phyloP scores from a whole-genome alignment of 2,888 invertebrate species.

The Drosophila mettleri region DNA sequence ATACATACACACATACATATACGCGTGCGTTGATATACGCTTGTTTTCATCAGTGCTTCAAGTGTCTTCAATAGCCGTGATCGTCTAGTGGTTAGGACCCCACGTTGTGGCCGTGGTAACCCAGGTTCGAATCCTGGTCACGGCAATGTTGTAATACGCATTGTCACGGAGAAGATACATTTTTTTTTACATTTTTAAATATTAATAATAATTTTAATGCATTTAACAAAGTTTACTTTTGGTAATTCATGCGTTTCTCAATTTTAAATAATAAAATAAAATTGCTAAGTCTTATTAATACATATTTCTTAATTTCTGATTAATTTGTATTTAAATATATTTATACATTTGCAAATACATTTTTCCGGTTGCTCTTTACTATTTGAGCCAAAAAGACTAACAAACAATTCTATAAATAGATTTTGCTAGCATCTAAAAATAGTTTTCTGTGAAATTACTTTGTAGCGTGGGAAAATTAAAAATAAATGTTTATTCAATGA shows the following conservation, averaged over 20 bases:
- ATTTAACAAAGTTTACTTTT: no score
- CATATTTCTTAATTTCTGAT: no score
- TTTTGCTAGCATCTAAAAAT: constrained; percentile 7
- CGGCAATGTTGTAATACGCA: constrained; percentile 77
- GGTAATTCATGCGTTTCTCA: no score
- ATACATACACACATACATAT: not conserved
- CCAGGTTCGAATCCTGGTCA: constrained; percentile 83
- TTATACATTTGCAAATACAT: not conserved
- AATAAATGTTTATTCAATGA: no score
- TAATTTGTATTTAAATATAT: no score
- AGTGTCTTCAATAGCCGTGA: constrained; percentile 79
- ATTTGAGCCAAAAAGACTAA: not conserved
- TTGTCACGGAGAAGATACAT: constrained; percentile 63
- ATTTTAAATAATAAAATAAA: not conserved
- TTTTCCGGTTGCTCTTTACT: not conserved
- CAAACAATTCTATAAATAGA: constrained; percentile 20
- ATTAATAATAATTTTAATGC: no score
- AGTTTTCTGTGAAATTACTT: not conserved
- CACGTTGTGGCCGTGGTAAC: constrained; percentile 83
- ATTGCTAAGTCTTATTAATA: no score
- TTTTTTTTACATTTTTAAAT: no score
- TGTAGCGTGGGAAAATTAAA: no score
- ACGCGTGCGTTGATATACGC: constrained; percentile 20
- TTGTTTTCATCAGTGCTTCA: constrained; percentile 19
- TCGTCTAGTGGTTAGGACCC: constrained; percentile 84